A percentile compares a stretch with the other conserved stretches of the same genome.
Conservation (phyloP, 2,113 vertebrate genomes). For the Hydrochoerus hydrochaeris region DNA sequence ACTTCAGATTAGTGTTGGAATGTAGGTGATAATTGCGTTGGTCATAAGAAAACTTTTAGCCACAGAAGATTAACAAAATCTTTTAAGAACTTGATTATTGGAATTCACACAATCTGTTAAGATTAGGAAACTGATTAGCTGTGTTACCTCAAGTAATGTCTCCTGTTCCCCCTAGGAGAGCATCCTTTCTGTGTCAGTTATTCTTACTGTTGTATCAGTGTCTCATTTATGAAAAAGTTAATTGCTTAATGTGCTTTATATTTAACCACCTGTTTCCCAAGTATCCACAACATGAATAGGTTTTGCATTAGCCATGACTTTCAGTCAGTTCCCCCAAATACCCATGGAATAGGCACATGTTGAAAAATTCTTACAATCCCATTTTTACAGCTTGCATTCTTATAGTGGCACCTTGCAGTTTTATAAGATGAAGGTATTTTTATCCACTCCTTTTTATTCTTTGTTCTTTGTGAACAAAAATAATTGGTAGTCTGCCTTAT, state of each 20-base stretch:
- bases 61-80: not conserved
- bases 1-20: constrained; percentile 62
- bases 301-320: constrained; percentile 43
- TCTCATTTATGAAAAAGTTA: constrained; percentile 63
- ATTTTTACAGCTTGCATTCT: constrained; percentile 62
- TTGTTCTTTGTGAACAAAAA: constrained; percentile 58
- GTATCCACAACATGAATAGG: not conserved
- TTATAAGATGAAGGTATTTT: not conserved
- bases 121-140: constrained; percentile 68
- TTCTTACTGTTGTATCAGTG: constrained; percentile 39
- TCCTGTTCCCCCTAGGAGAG: not conserved
- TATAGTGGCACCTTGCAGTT: constrained; percentile 83
- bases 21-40: constrained; percentile 31
- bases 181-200: constrained; percentile 62
- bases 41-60: constrained; percentile 33
- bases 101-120: constrained; percentile 51
- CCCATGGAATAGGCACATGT: not conserved
- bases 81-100: constrained; percentile 14
- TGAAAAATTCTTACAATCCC: not conserved
- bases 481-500: constrained; percentile 60
- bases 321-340: constrained; percentile 30
- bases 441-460: not conserved
- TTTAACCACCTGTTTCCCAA: constrained; percentile 62
- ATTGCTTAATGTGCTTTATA: constrained; percentile 48
- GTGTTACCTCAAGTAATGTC: constrained; percentile 66